Evolutionary conservation across 92 coral and sea anemone genomes (phyloP).

Genomic region (Paramuricea clavata): DNA sequence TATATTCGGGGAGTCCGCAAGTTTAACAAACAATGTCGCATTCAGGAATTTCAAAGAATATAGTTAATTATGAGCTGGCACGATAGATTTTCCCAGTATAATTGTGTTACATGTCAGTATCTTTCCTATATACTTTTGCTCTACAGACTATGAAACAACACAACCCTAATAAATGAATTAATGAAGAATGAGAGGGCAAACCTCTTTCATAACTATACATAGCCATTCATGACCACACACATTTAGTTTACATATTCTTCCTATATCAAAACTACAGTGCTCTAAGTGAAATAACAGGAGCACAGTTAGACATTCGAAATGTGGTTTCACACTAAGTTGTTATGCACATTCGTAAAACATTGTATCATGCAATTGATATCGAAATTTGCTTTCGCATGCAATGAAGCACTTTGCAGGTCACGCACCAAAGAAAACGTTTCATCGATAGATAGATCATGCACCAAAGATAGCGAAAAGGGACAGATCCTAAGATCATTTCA

Average conservation of each 20-base stretch:
- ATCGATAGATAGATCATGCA: background rate
- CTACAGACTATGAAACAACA: too few relatives aligned
- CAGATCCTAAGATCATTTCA: too few relatives aligned
- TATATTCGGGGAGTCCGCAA: background rate
- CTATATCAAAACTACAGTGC: background rate
- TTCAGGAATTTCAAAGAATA: background rate
- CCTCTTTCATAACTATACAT: too few relatives aligned
- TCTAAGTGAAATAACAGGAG: background rate
- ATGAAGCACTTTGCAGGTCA: background rate
- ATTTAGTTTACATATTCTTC: background rate
- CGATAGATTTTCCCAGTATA: background rate
- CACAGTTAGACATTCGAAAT: background rate
- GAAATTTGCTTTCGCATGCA: background rate
- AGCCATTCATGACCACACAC: too few relatives aligned
- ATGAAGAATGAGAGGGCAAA: too few relatives aligned
- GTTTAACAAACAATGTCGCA: background rate
- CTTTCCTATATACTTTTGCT: background rate
- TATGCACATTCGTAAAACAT: background rate
- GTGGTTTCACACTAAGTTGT: background rate
- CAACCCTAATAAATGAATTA: too few relatives aligned
- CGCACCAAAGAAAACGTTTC: background rate
- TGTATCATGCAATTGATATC: background rate
- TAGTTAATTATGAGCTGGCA: background rate
- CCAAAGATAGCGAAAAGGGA: too few relatives aligned
- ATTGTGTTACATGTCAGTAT: background rate